These are phyloP conservation scores for Tamias sibiricus DNA, from an alignment of 2,113 vertebrate genomes.

Conservation along the genomic window DNA sequence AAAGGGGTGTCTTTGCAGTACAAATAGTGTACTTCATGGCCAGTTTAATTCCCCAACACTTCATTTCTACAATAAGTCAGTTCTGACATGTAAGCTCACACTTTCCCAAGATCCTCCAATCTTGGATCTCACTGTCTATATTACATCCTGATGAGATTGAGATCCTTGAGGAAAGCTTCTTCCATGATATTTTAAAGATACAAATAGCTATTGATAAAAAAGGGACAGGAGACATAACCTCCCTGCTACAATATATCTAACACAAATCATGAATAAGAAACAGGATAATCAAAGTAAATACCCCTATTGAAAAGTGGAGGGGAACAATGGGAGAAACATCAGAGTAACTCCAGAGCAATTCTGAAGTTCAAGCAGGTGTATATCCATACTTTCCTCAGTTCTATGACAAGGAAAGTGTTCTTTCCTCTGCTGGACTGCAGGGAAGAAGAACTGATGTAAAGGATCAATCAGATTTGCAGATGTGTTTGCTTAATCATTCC, in stretches of 20 bases:
- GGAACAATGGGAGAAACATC: background rate
- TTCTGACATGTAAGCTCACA: background rate
- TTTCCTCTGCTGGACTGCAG: background rate
- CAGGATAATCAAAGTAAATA: background rate
- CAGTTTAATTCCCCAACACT: background rate
- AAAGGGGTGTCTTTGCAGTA: background rate
- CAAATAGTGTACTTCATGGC: background rate
- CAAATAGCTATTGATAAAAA: background rate
- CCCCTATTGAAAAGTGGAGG: rapidly evolving
- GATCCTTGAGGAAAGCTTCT: background rate
- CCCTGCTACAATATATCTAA: background rate
- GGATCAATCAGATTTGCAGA: background rate
- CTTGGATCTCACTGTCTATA: background rate
- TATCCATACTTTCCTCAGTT: background rate
- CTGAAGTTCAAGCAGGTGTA: background rate
- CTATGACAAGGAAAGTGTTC: background rate
- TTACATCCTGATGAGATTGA: background rate
- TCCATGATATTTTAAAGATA: background rate
- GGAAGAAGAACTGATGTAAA: background rate
- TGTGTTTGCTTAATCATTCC: background rate
- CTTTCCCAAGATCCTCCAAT: background rate
- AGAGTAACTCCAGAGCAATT: background rate
- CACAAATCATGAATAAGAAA: background rate
- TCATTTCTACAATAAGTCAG: background rate
- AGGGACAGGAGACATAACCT: background rate